Percentiles rank a stretch among this genome's conserved stretches.
Evolutionary conservation across 2,888 invertebrate genomes (phyloP).

Genomic region (Seira sanloemensis): DNA sequence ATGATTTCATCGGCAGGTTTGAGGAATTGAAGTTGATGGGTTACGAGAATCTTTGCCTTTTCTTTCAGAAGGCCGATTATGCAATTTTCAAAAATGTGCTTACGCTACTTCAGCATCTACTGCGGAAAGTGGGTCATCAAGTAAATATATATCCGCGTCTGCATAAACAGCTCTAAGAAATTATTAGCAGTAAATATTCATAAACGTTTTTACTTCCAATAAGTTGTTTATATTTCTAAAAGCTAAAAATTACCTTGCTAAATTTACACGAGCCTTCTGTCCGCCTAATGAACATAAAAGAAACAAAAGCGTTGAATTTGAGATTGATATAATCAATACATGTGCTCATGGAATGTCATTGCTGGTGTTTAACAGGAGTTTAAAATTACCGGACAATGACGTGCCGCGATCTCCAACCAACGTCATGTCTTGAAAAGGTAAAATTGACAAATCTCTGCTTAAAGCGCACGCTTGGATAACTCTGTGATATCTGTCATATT

Average conservation of each 20-base stretch:
- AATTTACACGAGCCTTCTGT: constrained; percentile 78
- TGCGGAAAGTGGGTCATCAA: constrained; percentile 62
- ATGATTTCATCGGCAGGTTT: constrained; percentile 66
- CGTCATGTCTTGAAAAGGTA: constrained; percentile 75
- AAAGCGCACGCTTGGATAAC: constrained; percentile 78
- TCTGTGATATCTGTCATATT: constrained; percentile 74
- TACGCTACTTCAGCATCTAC: constrained; percentile 71
- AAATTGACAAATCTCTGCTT: constrained; percentile 76
- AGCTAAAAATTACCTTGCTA: constrained; percentile 74
- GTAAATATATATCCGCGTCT: constrained; percentile 66
- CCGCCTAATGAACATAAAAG: constrained; percentile 76
- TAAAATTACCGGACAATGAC: constrained; percentile 75
- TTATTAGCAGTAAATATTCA: neutral
- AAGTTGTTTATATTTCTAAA: neutral
- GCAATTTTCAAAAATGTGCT: constrained; percentile 69
- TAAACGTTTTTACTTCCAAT: neutral
- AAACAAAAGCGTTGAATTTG: neutral
- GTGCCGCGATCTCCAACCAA: constrained; percentile 79
- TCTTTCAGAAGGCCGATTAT: constrained; percentile 64
- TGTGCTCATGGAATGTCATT: neutral
- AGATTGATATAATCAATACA: neutral
- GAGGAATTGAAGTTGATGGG: constrained; percentile 72
- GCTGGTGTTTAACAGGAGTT: neutral
- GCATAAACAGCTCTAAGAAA: constrained; percentile 68
- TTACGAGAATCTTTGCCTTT: constrained; percentile 67